Conservation (phyloP, 2,113 vertebrate genomes). For the Hippocampus abdominalis region DNA sequence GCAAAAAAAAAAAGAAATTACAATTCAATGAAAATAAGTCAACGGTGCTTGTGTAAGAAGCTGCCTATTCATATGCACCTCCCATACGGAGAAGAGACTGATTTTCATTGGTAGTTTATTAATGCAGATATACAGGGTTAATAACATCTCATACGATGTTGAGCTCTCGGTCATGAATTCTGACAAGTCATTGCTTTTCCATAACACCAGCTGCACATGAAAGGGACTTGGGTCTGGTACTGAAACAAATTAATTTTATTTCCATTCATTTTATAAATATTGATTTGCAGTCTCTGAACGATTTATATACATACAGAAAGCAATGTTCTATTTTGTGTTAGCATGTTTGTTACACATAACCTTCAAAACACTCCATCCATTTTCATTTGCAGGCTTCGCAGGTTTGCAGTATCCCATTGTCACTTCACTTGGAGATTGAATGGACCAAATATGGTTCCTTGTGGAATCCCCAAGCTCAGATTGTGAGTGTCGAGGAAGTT, state of each 20-base stretch:
- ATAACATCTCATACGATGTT: not conserved
- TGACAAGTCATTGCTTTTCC: not conserved
- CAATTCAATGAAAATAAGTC: not conserved
- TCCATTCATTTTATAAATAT: not conserved
- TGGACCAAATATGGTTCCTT: slow-evolving; percentile 92
- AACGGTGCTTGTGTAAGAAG: too few species aligned
- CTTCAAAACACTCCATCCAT: not conserved
- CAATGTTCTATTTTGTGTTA: not conserved
- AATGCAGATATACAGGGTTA: not conserved
- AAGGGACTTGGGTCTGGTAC: not conserved
- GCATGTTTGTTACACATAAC: not conserved
- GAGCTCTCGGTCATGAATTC: not conserved
- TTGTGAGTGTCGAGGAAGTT: slow-evolving; percentile 76
- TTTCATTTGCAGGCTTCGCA: slow-evolving; percentile 43
- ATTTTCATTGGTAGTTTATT: not conserved
- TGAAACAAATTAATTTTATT: not conserved
- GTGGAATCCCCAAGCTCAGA: slow-evolving; percentile 85
- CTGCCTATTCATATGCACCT: not conserved
- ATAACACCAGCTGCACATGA: not conserved
- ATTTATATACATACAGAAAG: not conserved
- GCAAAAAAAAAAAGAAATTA: not conserved
- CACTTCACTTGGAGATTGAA: slow-evolving; percentile 79
- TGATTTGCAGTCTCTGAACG: too few species aligned
- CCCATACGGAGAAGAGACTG: not conserved
- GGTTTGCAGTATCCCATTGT: slow-evolving; percentile 81